These are phyloP conservation scores for Rhaphigaster nebulosa DNA, from an alignment of 2,888 invertebrate genomes.

Conservation along the genomic window DNA sequence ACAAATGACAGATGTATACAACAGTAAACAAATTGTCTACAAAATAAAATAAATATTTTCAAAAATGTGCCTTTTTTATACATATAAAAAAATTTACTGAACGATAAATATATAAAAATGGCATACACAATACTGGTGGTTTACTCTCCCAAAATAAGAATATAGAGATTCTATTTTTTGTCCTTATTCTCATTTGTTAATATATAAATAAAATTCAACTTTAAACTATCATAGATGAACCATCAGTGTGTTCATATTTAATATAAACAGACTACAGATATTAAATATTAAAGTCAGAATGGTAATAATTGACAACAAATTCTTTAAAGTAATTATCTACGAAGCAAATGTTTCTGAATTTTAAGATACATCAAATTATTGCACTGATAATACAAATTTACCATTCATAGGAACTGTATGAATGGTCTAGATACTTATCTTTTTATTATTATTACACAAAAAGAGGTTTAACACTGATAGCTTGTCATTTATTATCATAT, in stretches of 20 bases:
- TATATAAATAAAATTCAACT: neutral
- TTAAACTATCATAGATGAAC: neutral
- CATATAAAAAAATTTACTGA: neutral
- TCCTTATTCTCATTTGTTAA: neutral
- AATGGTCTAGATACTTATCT: neutral
- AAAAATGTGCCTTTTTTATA: neutral
- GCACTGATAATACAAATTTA: neutral
- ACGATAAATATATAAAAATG: neutral
- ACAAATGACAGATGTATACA: conserved; percentile 36
- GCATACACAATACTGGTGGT: neutral
- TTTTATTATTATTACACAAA: neutral
- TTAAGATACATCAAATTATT: neutral
- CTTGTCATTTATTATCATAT: neutral
- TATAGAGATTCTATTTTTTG: neutral
- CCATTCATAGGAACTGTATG: neutral
- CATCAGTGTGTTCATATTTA: neutral
- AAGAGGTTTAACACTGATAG: neutral
- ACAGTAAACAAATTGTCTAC: conserved; percentile 7
- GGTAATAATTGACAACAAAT: neutral
- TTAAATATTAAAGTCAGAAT: neutral
- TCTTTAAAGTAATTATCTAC: neutral
- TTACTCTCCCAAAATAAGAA: neutral
- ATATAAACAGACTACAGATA: neutral
- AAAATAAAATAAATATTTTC: conserved; percentile 30
- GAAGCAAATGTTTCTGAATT: neutral